These are phyloP conservation scores for Zele albiditarsus DNA, from an alignment of 2,888 invertebrate genomes.

Conservation along the genomic window DNA sequence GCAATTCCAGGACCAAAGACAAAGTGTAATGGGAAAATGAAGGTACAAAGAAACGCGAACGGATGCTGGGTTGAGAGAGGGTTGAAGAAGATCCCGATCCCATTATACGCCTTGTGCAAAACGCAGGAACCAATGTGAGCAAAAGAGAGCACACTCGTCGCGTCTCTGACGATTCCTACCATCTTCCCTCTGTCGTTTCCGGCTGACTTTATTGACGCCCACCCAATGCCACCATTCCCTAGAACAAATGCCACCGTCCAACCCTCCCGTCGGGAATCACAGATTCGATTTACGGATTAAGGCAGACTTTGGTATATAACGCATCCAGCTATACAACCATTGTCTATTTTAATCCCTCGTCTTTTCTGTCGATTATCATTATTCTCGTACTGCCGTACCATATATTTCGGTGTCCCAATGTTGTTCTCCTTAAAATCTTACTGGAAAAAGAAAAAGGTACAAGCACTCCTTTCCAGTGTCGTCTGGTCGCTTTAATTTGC, in stretches of 20 bases:
- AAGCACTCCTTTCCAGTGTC: not conserved
- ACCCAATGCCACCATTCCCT: slow-evolving; percentile 13
- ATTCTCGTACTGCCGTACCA: not conserved
- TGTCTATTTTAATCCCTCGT: slow-evolving; percentile 42
- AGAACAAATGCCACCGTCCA: slow-evolving; percentile 31
- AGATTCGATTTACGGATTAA: slow-evolving; percentile 45
- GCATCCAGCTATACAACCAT: slow-evolving; percentile 38
- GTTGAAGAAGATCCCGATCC: slow-evolving; percentile 44
- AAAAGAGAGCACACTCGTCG: slow-evolving; percentile 16
- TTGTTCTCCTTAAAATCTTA: not conserved
- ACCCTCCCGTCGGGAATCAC: slow-evolving; percentile 35
- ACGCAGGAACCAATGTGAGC: slow-evolving; percentile 8
- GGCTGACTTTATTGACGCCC: slow-evolving; percentile 44
- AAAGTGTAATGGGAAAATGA: slow-evolving; percentile 49
- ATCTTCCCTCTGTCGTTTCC: slow-evolving; percentile 39
- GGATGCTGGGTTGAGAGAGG: slow-evolving; percentile 46
- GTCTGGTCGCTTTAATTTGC: not conserved
- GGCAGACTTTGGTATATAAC: slow-evolving; percentile 25
- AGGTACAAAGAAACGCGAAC: slow-evolving; percentile 47
- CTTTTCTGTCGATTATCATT: slow-evolving; percentile 43
- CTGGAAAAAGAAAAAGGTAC: not conserved
- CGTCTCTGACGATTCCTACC: slow-evolving; percentile 25
- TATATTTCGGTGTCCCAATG: not conserved
- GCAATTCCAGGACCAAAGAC: slow-evolving; percentile 35
- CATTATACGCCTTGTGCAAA: slow-evolving; percentile 40